Percentiles rank a stretch among this genome's conserved stretches.
These are phyloP conservation scores for Enteromius argenteus DNA, from an alignment of 2,797 vertebrate species.

Conservation along the genomic window DNA sequence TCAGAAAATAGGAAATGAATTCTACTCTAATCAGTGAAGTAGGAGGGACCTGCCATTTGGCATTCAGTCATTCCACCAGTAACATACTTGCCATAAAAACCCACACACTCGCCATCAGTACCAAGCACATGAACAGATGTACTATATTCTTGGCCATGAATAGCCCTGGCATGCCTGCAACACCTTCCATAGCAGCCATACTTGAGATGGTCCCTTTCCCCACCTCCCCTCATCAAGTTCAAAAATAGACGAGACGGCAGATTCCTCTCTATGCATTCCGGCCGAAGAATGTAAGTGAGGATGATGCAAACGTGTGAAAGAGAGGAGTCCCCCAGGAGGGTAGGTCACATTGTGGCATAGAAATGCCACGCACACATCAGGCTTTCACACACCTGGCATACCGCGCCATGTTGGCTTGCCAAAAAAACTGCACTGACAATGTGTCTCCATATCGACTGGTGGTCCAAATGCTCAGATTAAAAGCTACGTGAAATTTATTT, in stretches of 20 bases:
- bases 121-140: slow-evolving; percentile 57
- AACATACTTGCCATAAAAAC: slow-evolving; percentile 49
- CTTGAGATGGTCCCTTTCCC: slow-evolving; percentile 77
- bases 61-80: slow-evolving; percentile 51
- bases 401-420: slow-evolving; percentile 51
- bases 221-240: slow-evolving; percentile 74
- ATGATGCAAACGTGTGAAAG: slow-evolving; percentile 83
- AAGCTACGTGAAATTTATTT: neutral
- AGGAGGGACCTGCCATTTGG: slow-evolving; percentile 38
- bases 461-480: slow-evolving; percentile 11
- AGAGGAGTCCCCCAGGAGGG: slow-evolving; percentile 70
- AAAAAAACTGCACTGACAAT: slow-evolving; percentile 38
- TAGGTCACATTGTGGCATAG: slow-evolving; percentile 53
- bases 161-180: slow-evolving; percentile 89
- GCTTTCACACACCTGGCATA: slow-evolving; percentile 61
- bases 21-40: slow-evolving; percentile 73
- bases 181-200: slow-evolving; percentile 89
- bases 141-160: slow-evolving; percentile 86
- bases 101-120: slow-evolving; percentile 64
- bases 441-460: slow-evolving; percentile 31
- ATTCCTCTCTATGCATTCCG: slow-evolving; percentile 82
- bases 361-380: slow-evolving; percentile 54
- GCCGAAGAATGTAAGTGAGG: slow-evolving; percentile 72
- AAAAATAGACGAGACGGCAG: slow-evolving; percentile 89
- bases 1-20: slow-evolving; percentile 28